phyloP scores from a whole-genome alignment of 2,113 vertebrate species.

The Hyperoodon ampullatus region DNA sequence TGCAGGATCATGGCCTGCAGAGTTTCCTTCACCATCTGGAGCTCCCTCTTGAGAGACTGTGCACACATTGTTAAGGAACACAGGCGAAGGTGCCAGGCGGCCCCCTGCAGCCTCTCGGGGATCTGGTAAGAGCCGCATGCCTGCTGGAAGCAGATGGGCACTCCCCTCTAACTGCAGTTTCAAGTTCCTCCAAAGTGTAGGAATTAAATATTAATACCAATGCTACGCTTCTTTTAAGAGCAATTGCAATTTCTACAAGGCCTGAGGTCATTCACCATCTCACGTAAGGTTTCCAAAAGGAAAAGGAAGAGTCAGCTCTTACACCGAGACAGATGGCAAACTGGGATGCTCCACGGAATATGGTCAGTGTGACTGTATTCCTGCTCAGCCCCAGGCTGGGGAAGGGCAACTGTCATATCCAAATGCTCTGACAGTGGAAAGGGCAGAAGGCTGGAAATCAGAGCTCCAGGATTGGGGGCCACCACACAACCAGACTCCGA shows the following conservation, averaged over 20 bases:
- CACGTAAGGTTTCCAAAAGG: background rate
- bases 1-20: constrained; percentile 87
- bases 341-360: background rate
- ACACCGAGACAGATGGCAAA: background rate
- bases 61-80: constrained; percentile 88
- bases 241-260: background rate
- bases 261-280: constrained; percentile 59
- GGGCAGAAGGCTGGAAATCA: background rate
- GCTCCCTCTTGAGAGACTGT: constrained; percentile 92
- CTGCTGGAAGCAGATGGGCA: constrained; percentile 87
- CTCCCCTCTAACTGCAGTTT: constrained; percentile 85
- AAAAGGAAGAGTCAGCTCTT: background rate
- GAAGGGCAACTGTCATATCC: background rate
- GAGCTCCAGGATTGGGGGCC: background rate
- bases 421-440: background rate
- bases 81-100: constrained; percentile 84
- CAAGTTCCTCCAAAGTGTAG: constrained; percentile 88
- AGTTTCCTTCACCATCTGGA: constrained; percentile 89
- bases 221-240: constrained; percentile 76
- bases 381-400: background rate
- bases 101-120: constrained; percentile 72
- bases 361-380: background rate
- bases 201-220: constrained; percentile 92
- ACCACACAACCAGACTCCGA: background rate
- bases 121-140: constrained; percentile 79